Percentiles rank a stretch among this genome's conserved stretches.
Conservation (phyloP, 2,797 vertebrate species). For the Esox lucius region DNA sequence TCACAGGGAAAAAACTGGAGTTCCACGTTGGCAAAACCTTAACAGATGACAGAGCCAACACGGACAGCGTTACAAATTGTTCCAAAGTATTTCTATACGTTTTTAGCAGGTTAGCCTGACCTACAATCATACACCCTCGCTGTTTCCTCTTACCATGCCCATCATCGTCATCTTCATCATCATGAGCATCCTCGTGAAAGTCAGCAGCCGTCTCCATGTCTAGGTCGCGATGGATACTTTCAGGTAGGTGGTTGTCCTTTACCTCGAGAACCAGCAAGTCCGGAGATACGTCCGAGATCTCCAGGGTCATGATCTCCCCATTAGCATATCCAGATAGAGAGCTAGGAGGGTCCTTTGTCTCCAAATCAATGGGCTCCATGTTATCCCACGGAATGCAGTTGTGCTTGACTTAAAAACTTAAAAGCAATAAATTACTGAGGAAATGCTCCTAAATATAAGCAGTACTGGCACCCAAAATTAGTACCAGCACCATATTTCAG, state of each 20-base stretch:
- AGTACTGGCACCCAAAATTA: no score
- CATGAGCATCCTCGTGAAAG: neutral
- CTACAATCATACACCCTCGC: neutral
- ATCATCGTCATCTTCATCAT: neutral
- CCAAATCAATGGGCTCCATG: neutral
- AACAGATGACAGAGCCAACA: neutral
- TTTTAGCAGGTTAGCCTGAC: neutral
- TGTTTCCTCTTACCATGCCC: neutral
- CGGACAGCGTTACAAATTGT: neutral
- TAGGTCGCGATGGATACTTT: neutral
- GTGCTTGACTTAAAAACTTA: no score
- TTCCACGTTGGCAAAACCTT: slow-evolving; percentile 17
- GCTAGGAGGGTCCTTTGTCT: neutral
- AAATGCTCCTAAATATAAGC: no score
- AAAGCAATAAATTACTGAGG: no score
- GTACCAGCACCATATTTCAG: no score
- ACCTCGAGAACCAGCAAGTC: slow-evolving; percentile 12
- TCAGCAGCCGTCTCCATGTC: neutral
- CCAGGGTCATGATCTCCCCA: slow-evolving; percentile 13
- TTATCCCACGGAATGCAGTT: neutral
- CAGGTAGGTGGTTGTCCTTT: neutral
- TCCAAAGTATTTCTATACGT: neutral
- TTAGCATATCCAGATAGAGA: slow-evolving; percentile 1
- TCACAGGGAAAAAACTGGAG: slow-evolving; percentile 18
- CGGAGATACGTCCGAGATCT: slow-evolving; percentile 17